phyloP scores from a whole-genome alignment of 2,113 vertebrate genomes.

The Hucho hucho region DNA sequence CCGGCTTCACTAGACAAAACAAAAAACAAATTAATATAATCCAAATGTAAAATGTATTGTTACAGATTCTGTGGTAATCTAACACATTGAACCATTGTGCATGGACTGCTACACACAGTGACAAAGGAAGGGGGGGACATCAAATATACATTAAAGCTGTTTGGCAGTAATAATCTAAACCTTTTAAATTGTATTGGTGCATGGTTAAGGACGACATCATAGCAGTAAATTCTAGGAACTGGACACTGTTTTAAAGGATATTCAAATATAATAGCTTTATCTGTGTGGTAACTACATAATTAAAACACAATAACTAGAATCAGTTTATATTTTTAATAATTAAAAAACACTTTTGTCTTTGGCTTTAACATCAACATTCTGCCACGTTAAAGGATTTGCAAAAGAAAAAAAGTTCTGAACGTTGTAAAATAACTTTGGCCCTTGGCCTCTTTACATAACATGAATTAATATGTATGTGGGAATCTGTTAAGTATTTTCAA shows the following conservation, averaged over 20 bases:
- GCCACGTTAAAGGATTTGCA: slow-evolving; percentile 8
- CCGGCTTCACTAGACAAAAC: background rate
- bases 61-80: slow-evolving; percentile 8
- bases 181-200: slow-evolving; percentile 2
- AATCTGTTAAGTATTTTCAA: slow-evolving; percentile 21
- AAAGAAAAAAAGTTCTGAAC: background rate
- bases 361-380: slow-evolving; percentile 16
- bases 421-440: background rate
- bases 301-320: background rate
- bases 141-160: slow-evolving; percentile 50
- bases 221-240: slow-evolving; percentile 42
- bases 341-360: slow-evolving; percentile 12
- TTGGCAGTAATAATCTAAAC: slow-evolving; percentile 49
- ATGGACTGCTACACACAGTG: slow-evolving; percentile 24
- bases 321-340: background rate
- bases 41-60: background rate
- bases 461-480: background rate
- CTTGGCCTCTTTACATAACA: background rate
- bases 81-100: background rate
- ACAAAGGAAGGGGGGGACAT: background rate
- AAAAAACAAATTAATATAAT: background rate
- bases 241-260: slow-evolving; percentile 14
- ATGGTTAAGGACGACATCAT: slow-evolving; percentile 28
- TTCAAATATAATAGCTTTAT: background rate
- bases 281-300: slow-evolving; percentile 10